Conservation (phyloP, 2,888 invertebrate genomes). For the Nemapogon koenigi region DNA sequence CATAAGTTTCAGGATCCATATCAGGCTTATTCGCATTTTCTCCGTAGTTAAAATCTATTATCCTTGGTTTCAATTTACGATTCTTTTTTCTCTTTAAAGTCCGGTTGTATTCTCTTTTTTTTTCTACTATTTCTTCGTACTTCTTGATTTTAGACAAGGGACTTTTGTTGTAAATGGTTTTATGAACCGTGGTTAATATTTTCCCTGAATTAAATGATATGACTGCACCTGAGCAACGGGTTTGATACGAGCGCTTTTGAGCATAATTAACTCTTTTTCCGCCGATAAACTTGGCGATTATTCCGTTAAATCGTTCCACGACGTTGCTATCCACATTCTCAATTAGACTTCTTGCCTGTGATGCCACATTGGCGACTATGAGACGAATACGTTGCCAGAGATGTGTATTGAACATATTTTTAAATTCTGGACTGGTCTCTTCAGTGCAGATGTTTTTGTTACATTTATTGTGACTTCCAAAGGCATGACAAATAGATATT, state of each 20-base stretch:
- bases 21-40: constrained; percentile 12
- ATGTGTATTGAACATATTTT: background rate
- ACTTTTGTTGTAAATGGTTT: constrained; percentile 8
- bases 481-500: background rate
- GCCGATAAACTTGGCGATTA: constrained; percentile 12
- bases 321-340: constrained; percentile 15
- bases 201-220: constrained; percentile 12
- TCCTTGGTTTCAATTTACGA: constrained; percentile 4
- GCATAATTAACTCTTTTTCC: constrained; percentile 11
- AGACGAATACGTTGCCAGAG: background rate
- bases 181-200: constrained; percentile 10
- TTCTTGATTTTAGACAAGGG: constrained; percentile 3
- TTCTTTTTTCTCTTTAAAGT: constrained; percentile 6
- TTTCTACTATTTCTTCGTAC: constrained; percentile 5
- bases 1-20: constrained; percentile 10
- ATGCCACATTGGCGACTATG: background rate
- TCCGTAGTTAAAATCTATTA: constrained; percentile 10
- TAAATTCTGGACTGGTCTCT: background rate
- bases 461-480: constrained; percentile 2
- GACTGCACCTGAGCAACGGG: constrained; percentile 12
- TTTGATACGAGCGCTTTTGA: constrained; percentile 11
- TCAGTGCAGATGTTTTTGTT: background rate
- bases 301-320: constrained; percentile 13
- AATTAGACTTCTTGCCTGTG: constrained; percentile 12
- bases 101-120: constrained; percentile 4